Evolutionary conservation across 2,797 vertebrate genomes (phyloP), one percentile per base, ranked within the genome.

Genomic region (Anas acuta): DNA sequence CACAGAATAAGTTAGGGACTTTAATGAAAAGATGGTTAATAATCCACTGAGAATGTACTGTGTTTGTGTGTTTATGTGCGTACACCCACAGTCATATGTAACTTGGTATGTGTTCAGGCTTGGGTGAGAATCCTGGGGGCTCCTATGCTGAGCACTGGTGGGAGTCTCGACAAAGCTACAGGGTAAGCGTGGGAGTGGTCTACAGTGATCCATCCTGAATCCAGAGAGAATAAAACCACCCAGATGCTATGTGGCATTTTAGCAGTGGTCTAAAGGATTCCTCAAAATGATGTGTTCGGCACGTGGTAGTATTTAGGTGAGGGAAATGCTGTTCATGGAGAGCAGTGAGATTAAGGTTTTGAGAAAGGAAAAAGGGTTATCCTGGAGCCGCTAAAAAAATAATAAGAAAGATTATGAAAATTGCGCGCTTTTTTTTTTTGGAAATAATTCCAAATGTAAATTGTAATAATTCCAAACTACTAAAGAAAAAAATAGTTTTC

Each of bases 341-440:
- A 90, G 23, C n/a, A n/a, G n/a, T n/a, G 62, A 91, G 45, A 80
- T 35, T 18, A 53, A 90, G 32, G 28, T 75, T 90, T 91, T 60
- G 37, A 53, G 51, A 15, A 71, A 39, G 57, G 93, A 88, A 78
- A 69, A 80, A 30, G 13, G 18, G 56, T 84, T n/a, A n/a, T n/a
- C n/a, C n/a, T n/a, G n/a, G n/a, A n/a, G n/a, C n/a, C n/a, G n/a
- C n/a, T n/a, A n/a, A n/a, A n/a, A n/a, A n/a, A n/a, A n/a, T n/a
- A n/a, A n/a, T n/a, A n/a, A n/a, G n/a, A n/a, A n/a, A n/a, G n/a
- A n/a, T n/a, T n/a, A n/a, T n/a, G n/a, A n/a, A n/a, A n/a, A n/a
- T n/a, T n/a, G n/a, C n/a, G n/a, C n/a, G n/a, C n/a, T n/a, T n/a
- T n/a, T n/a, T n/a, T n/a, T n/a, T n/a, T n/a, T n/a, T n/a, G n/a